Evolutionary conservation across 2,888 invertebrate species (phyloP), one percentile per base, ranked within the genome.

Genomic region (Apamea epomidion): DNA sequence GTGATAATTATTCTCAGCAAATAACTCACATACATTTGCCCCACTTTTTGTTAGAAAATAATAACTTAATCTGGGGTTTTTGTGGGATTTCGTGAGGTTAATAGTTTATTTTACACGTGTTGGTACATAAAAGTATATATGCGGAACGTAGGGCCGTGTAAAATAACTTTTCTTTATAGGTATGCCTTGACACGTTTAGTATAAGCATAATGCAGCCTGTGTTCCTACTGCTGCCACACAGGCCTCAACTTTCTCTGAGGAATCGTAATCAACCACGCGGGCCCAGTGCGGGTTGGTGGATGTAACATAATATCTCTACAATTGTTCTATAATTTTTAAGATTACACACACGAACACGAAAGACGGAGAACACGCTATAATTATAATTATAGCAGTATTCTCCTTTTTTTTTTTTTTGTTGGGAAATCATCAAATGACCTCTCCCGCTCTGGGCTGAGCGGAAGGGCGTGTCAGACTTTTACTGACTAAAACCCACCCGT

Each of bases 1-100:
- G 67, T 78, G 51, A 75, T 83, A 82, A 85, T 83, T 87, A 79
- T 80, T 83, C 2, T 29, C 42, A 75, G 62, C 69, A 87, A 84
- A 81, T 82, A 84, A 78, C 76, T 77, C 62, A 70, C 29, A 78
- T n/a, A 60, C 45, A 69, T 60, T 76, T 72, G 68, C 58, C 65
- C 65, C 51, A 87, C 1, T 80, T 78, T 84, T 76, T 68, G 45
- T 60, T 64, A 14, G 14, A 68, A 73, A 74, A 60, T 76, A 78
- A 85, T 78, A 54, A 73, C 84, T 84, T 76, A 78, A 87, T 85
- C 51, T 45, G 58, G 16, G 32, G n/a, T 32, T 51, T 54, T 51
- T 70, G 6, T 48, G 7, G 18, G 7, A n/a, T 45, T 69, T 48
- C 48, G 8, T 58, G 8, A 48, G 58, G 70, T 78, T 58, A 48